A percentile compares a stretch with the other conserved stretches of the same genome.
Evolutionary conservation across 1,140 invertebrate genomes (phyloP).

Genomic region (Pseudobourletiella spinata): DNA sequence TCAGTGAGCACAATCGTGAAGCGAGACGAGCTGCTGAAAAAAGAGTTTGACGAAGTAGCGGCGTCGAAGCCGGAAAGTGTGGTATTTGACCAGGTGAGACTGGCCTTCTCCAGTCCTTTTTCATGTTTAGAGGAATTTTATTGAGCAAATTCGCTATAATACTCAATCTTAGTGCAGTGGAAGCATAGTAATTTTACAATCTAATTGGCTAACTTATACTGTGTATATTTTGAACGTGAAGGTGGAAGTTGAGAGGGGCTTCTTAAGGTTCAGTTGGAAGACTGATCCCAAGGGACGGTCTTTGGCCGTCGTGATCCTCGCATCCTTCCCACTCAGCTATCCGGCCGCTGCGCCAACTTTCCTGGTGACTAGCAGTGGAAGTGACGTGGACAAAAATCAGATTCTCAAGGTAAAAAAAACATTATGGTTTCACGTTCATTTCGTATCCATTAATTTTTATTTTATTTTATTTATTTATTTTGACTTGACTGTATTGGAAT

Average conservation of each 20-base stretch:
- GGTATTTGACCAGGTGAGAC: conserved; percentile 32
- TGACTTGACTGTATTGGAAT: no score
- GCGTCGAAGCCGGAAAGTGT: conserved; percentile 22
- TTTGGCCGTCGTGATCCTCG: conserved; percentile 58
- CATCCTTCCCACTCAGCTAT: conserved; percentile 69
- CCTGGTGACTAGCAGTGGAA: conserved; percentile 45
- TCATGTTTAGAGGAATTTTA: no score
- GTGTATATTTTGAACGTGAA: background rate
- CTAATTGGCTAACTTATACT: no score
- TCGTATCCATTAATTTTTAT: background rate
- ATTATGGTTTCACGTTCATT: background rate
- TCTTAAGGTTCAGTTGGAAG: conserved; percentile 34
- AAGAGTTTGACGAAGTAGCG: conserved; percentile 26
- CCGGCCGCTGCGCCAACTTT: conserved; percentile 61
- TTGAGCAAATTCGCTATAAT: no score
- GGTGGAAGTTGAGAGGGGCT: conserved; percentile 28
- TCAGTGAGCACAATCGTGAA: background rate
- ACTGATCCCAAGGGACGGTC: conserved; percentile 21
- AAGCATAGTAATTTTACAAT: no score
- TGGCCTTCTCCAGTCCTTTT: no score
- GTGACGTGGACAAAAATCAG: conserved; percentile 33
- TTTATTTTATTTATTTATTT: background rate
- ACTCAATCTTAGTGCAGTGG: no score
- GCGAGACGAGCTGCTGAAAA: conserved; percentile 29
- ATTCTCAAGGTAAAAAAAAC: conserved; percentile 49